Conservation (phyloP, 2,888 invertebrate genomes). For the Harpalus rufipes region DNA sequence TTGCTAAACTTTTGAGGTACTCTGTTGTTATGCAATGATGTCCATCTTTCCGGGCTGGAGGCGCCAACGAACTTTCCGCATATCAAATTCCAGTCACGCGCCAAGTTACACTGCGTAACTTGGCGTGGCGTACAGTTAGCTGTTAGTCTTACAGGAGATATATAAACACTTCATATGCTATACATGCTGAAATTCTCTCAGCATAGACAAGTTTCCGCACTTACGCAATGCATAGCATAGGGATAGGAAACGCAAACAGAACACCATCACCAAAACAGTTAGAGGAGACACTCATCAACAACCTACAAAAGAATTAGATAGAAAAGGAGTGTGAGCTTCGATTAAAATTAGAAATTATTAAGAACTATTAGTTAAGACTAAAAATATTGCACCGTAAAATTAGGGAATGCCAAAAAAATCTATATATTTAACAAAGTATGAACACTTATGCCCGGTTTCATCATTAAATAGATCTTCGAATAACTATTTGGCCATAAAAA, state of each 20-base stretch:
- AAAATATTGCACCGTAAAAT: too few relatives aligned
- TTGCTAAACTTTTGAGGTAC: background rate
- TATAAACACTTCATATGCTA: constrained; percentile 17
- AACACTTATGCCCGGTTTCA: too few relatives aligned
- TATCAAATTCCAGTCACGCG: constrained; percentile 36
- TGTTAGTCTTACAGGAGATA: background rate
- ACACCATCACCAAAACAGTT: background rate
- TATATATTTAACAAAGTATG: too few relatives aligned
- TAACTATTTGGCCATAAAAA: too few relatives aligned
- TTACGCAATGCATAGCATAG: constrained; percentile 5
- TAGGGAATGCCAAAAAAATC: too few relatives aligned
- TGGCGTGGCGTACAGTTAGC: constrained; percentile 30
- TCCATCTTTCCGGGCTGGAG: constrained; percentile 13
- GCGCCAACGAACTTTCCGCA: constrained; percentile 45
- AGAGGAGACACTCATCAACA: background rate
- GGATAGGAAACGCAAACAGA: background rate
- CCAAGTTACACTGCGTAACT: constrained; percentile 39
- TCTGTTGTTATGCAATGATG: background rate
- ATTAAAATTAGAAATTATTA: too few relatives aligned
- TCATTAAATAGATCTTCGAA: too few relatives aligned
- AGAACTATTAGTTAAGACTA: too few relatives aligned
- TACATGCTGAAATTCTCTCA: background rate
- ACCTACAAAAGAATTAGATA: background rate
- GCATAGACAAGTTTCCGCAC: background rate
- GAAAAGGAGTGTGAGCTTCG: too few relatives aligned